Percentiles rank a stretch among this genome's conserved stretches.
These are phyloP conservation scores for Hypothenemus hampei DNA, from an alignment of 1,140 invertebrate genomes.

Conservation along the genomic window DNA sequence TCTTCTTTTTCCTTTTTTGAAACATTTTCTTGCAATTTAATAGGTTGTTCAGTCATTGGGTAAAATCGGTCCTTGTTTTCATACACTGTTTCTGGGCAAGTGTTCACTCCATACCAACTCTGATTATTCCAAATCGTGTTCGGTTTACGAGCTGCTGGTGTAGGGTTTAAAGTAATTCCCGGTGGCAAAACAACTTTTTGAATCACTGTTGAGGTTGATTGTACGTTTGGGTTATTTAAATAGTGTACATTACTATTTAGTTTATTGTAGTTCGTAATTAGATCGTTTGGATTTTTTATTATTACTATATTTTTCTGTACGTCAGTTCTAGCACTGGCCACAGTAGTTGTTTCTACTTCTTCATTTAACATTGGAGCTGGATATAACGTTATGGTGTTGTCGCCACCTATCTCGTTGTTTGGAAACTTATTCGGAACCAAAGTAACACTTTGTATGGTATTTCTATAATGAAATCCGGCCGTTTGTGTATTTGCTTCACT, in stretches of 20 bases:
- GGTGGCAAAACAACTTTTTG: conserved; percentile 14
- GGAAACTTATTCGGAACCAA: too few relatives aligned
- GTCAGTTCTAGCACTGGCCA: not conserved
- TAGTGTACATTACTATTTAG: too few relatives aligned
- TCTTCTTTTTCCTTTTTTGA: conserved; percentile 5
- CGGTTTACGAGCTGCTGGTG: conserved; percentile 20
- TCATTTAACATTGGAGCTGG: not conserved
- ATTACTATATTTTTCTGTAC: too few relatives aligned
- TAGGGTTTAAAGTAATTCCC: conserved; percentile 9
- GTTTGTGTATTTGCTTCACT: too few relatives aligned
- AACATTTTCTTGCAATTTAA: too few relatives aligned
- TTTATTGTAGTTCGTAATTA: too few relatives aligned
- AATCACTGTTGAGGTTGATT: too few relatives aligned
- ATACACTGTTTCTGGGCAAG: conserved; percentile 28
- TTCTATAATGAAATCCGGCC: too few relatives aligned
- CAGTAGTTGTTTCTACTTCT: not conserved
- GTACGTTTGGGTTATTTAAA: too few relatives aligned
- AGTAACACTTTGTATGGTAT: too few relatives aligned
- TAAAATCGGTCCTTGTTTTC: conserved; percentile 33
- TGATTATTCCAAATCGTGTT: conserved; percentile 35
- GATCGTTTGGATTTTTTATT: too few relatives aligned
- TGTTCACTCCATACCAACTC: conserved; percentile 36
- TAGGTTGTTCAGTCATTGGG: conserved; percentile 35
- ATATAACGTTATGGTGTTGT: conserved; percentile 20
- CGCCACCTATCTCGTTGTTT: too few relatives aligned